Conservation (phyloP, 2,113 vertebrate genomes). For the Leiothrix lutea region DNA sequence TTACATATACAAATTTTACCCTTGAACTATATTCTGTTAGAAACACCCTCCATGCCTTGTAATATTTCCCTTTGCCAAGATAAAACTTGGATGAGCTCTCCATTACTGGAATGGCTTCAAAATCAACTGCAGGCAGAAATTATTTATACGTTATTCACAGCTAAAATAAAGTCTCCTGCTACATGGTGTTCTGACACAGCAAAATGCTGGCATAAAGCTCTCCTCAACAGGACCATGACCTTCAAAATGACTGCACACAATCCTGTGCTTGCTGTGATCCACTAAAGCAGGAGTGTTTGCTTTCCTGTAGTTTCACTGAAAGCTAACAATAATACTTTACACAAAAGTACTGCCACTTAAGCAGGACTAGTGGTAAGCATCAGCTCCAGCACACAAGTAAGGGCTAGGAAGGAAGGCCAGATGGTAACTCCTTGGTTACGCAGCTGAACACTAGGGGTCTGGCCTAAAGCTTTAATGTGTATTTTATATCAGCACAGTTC, state of each 20-base stretch:
- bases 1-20: background rate
- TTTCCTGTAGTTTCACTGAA: background rate
- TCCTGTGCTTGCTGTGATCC: background rate
- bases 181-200: background rate
- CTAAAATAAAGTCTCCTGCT: constrained; percentile 59
- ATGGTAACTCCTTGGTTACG: background rate
- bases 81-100: constrained; percentile 34
- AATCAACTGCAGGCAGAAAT: constrained; percentile 49
- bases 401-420: background rate
- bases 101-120: constrained; percentile 58
- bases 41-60: background rate
- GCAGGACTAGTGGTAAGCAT: background rate
- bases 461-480: background rate
- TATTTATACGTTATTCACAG: constrained; percentile 47
- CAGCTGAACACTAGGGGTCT: background rate
- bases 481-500: background rate
- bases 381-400: background rate
- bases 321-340: background rate
- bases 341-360: background rate
- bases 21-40: constrained; percentile 18
- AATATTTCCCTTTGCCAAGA: constrained; percentile 33
- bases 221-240: background rate
- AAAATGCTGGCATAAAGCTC: background rate
- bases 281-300: background rate
- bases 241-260: background rate